A percentile compares a stretch with the other conserved stretches of the same genome.
These are phyloP conservation scores for Leptinotarsa tumamoca DNA, from an alignment of 2,888 invertebrate genomes.

Conservation along the genomic window DNA sequence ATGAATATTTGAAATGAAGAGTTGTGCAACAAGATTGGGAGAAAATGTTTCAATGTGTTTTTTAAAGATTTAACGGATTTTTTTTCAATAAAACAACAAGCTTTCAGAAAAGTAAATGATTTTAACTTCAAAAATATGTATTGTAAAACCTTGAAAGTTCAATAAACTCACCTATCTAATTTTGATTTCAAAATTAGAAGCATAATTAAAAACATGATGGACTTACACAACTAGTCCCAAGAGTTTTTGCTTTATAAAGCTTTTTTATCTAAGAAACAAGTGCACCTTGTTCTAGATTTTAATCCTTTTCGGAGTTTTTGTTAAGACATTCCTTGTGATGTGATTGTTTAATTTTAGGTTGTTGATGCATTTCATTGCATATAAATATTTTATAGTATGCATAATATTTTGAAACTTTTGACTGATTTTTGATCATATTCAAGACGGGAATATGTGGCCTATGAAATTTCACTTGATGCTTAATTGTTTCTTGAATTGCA, in stretches of 20 bases:
- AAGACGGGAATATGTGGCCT: not conserved
- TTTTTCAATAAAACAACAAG: too few species aligned
- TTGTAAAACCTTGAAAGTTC: too few species aligned
- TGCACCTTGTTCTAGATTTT: slow-evolving; percentile 30
- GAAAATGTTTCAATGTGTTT: too few species aligned
- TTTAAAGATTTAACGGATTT: too few species aligned
- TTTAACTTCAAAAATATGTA: too few species aligned
- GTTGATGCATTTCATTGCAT: slow-evolving; percentile 58
- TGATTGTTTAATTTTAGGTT: slow-evolving; percentile 55
- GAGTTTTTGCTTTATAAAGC: slow-evolving; percentile 9
- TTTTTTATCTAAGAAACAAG: slow-evolving; percentile 18
- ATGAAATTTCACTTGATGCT: not conserved
- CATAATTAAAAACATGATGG: too few species aligned
- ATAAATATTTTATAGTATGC: slow-evolving; percentile 54
- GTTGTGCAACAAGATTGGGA: too few species aligned
- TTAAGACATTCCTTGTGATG: slow-evolving; percentile 59
- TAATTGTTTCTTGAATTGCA: not conserved
- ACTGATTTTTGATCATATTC: slow-evolving; percentile 9
- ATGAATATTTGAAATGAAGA: too few species aligned
- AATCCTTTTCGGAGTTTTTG: slow-evolving; percentile 37
- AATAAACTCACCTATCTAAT: too few species aligned
- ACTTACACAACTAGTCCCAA: not conserved
- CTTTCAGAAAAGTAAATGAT: too few species aligned
- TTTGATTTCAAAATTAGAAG: too few species aligned
- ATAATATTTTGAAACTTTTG: slow-evolving; percentile 22